Evolutionary conservation across 1,140 invertebrate species (phyloP).

Genomic region (Battus philenor): DNA sequence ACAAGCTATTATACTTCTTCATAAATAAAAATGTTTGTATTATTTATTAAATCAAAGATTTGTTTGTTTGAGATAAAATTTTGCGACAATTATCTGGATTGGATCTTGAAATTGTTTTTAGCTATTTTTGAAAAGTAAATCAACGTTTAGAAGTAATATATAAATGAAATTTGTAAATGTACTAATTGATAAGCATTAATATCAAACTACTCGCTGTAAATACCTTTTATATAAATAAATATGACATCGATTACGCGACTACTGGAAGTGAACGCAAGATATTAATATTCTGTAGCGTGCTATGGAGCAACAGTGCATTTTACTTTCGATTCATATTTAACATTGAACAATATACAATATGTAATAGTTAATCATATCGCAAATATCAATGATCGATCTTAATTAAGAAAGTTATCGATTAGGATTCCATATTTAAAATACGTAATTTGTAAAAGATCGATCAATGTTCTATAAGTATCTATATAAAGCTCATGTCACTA

Average conservation of each 20-base stretch:
- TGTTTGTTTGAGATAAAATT: neutral
- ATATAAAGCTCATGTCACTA: slow-evolving; percentile 8
- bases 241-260: slow-evolving; percentile 17
- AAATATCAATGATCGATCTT: slow-evolving; percentile 11
- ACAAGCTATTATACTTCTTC: too few species aligned
- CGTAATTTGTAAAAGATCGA: slow-evolving; percentile 1
- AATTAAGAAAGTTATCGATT: neutral
- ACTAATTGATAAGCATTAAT: too few species aligned
- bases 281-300: slow-evolving; percentile 15
- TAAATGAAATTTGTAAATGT: too few species aligned
- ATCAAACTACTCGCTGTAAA: neutral
- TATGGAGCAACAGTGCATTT: slow-evolving; percentile 7
- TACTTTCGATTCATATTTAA: slow-evolving; percentile 11
- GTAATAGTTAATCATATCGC: neutral
- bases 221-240: slow-evolving; percentile 7
- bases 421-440: neutral
- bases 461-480: neutral
- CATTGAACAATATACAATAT: slow-evolving; percentile 14
- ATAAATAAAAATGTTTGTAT: too few species aligned
- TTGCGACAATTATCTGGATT: neutral
- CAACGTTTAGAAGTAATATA: neutral
- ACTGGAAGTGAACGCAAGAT: slow-evolving; percentile 13
- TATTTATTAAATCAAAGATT: neutral
- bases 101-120: neutral
- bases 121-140: neutral